Conservation (phyloP, 1,140 invertebrate genomes). For the Drosophila pseudoobscura region DNA sequence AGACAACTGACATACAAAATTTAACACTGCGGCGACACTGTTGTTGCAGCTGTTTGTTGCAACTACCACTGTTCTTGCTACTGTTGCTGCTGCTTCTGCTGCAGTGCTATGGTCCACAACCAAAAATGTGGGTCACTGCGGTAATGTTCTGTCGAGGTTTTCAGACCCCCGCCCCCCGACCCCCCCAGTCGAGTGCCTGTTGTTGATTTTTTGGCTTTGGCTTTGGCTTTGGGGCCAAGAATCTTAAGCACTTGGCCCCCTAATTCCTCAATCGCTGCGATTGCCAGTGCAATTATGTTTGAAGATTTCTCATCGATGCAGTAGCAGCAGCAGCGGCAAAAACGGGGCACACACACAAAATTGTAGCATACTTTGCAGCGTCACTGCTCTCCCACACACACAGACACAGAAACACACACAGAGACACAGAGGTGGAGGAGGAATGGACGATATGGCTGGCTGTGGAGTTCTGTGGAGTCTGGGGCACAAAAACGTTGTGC, state of each 20-base stretch:
- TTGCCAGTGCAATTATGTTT: slow-evolving; percentile 31
- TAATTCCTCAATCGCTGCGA: slow-evolving; percentile 40
- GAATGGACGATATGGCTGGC: background rate
- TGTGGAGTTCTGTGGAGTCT: slow-evolving; percentile 23
- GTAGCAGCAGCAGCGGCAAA: slow-evolving; percentile 6
- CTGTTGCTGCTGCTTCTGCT: slow-evolving; percentile 19
- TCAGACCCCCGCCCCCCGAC: slow-evolving; percentile 4
- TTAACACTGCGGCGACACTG: too few species aligned
- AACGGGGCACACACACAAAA: too few species aligned
- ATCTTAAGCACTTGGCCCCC: too few species aligned
- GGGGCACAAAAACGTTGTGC: slow-evolving; percentile 32
- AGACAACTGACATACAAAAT: too few species aligned
- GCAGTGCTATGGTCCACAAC: slow-evolving; percentile 32
- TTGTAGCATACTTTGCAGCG: too few species aligned
- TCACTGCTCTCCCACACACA: too few species aligned
- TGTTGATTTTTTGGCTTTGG: slow-evolving; percentile 25
- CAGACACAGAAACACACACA: too few species aligned
- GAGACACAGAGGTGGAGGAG: background rate
- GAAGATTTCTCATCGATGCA: slow-evolving; percentile 38
- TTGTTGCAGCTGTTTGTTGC: too few species aligned
- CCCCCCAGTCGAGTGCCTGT: slow-evolving; percentile 21
- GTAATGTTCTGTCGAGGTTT: slow-evolving; percentile 74
- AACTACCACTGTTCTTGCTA: slow-evolving; percentile 17
- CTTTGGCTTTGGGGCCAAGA: background rate
- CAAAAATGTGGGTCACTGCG: slow-evolving; percentile 75